phyloP scores from a whole-genome alignment of 2,888 invertebrate genomes.

The Noctua comes region DNA sequence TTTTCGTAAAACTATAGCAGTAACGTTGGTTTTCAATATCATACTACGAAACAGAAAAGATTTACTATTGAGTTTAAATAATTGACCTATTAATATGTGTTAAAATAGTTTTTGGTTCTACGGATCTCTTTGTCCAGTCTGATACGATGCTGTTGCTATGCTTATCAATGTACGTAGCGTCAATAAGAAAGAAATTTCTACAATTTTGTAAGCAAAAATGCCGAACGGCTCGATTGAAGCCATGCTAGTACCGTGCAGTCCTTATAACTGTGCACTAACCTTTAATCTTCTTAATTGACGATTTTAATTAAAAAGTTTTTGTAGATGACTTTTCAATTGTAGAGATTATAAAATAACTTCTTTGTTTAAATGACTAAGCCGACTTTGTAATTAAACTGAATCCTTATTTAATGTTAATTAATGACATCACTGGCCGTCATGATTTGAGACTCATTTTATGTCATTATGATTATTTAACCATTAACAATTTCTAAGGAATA shows the following conservation, averaged over 20 bases:
- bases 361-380: background rate
- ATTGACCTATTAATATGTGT: too few relatives aligned
- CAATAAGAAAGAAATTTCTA: background rate
- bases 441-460: background rate
- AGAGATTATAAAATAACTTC: background rate
- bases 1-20: background rate
- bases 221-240: background rate
- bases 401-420: background rate
- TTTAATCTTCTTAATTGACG: background rate
- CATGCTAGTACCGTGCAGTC: background rate
- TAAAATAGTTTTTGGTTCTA: too few relatives aligned
- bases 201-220: background rate
- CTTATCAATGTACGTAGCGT: background rate
- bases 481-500: background rate
- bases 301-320: conserved; percentile 17
- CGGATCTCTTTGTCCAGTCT: background rate
- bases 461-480: background rate
- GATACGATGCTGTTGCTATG: background rate
- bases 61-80: background rate
- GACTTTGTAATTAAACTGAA: background rate
- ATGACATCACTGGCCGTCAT: background rate
- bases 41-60: background rate
- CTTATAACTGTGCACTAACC: background rate
- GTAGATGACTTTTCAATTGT: background rate
- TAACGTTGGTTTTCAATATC: background rate